Evolutionary conservation across 2,113 vertebrate species (phyloP), one percentile per base, ranked within the genome.

Genomic region (Asarcornis scutulata): DNA sequence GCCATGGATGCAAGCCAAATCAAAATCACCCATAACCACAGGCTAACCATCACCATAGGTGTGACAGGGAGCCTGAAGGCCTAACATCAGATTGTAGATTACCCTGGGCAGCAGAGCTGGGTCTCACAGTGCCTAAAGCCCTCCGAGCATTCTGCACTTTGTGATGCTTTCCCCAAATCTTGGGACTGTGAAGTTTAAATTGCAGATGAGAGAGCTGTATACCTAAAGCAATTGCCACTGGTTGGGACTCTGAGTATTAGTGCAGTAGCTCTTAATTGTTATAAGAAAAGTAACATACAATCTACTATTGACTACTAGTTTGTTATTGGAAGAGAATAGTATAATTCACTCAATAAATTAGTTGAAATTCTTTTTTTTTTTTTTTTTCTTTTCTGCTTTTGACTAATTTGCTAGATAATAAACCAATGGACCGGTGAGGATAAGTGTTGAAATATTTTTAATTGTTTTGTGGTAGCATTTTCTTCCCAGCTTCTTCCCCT

Each of bases 11-110:
- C 9, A 81, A 81, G 34, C 9, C 86, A 88, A 78, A 71, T 6
- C 60, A 64, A 77, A 94, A 75, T 42, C 83, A 67, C 52, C 17
- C 17, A 40, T 72, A 67, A 90, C 32, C 69, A 60, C 73, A 88
- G 76, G 15, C 86, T 62, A 15, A 46, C 16, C 10, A 5, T 17
- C 46, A 74, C n/a, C 50, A 55, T 13, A 17, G 5, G 1, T 52
- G 32, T 18, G 42, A 87, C 66, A 78, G 46, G 29, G 63, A 93
- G 22, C 32, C 64, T 56, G 50, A 53, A 0, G 23, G 63, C 58
- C 86, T 62, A 7, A 77, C 64, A 83, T 86, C 58, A n/a, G 55
- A 31, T 3, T 11, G 20, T 56, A 9, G n/a, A 55, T 74, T 86
- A 36, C 25, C 12, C 31, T 40, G 55, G 27, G 32, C 71, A 89